Evolutionary conservation across 2,888 invertebrate species (phyloP).

Genomic region (Hemistola chrysoprasaria): DNA sequence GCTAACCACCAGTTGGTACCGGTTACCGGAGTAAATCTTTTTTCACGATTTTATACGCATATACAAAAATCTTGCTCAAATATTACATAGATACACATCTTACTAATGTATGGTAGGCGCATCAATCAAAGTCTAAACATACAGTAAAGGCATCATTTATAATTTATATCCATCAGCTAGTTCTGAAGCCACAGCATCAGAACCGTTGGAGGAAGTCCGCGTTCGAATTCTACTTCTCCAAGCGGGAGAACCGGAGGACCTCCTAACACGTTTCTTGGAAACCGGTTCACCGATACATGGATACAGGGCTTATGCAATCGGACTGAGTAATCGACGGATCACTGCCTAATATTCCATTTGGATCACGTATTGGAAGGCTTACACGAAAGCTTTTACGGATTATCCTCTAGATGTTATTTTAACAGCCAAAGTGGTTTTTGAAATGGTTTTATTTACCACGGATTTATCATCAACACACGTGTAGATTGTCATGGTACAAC

Average conservation of each 20-base stretch:
- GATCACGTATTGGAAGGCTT: slow-evolving; percentile 14
- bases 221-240: slow-evolving; percentile 22
- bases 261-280: slow-evolving; percentile 76
- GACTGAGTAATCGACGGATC: slow-evolving; percentile 55
- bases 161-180: slow-evolving; percentile 11
- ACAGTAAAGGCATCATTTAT: slow-evolving; percentile 17
- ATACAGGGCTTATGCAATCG: slow-evolving; percentile 69
- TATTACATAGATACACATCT: not conserved
- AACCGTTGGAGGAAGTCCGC: slow-evolving; percentile 22
- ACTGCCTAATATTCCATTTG: slow-evolving; percentile 32
- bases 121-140: slow-evolving; percentile 11
- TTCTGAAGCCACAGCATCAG: not conserved
- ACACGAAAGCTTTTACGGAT: slow-evolving; percentile 1
- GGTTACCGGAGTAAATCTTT: too few species aligned
- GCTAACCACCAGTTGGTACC: too few species aligned
- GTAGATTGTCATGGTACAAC: too few species aligned
- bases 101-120: not conserved
- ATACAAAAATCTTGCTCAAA: too few species aligned
- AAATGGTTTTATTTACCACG: too few species aligned
- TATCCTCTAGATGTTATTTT: not conserved
- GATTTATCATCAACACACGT: too few species aligned
- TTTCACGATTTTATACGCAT: too few species aligned
- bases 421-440: not conserved
- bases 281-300: slow-evolving; percentile 67
- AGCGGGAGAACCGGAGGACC: slow-evolving; percentile 47